Conservation (phyloP, 2,797 vertebrate genomes). For the Podargus strigoides region DNA sequence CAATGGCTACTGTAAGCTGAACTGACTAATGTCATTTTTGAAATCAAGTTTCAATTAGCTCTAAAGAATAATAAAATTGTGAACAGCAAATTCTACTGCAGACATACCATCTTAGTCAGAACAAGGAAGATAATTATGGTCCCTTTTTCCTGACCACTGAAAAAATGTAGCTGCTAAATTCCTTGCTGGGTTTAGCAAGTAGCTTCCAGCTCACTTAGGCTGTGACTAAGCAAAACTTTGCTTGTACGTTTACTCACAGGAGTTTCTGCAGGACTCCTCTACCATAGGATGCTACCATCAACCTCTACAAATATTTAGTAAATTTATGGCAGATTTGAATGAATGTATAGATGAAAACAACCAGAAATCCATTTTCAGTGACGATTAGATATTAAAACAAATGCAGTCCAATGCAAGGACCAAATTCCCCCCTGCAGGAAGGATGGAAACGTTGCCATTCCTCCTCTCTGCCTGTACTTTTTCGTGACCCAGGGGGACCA, state of each 20-base stretch:
- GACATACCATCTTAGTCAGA: not conserved
- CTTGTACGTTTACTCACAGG: not conserved
- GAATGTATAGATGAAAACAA: not conserved
- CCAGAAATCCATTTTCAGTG: not conserved
- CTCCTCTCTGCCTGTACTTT: not conserved
- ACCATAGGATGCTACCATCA: not conserved
- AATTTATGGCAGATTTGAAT: not conserved
- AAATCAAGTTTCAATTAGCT: slow-evolving; percentile 18
- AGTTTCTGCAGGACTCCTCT: not conserved
- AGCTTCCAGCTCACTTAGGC: not conserved
- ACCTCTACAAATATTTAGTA: not conserved
- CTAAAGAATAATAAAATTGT: not conserved
- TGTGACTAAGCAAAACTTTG: not conserved
- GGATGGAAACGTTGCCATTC: not conserved
- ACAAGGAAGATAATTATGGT: not conserved
- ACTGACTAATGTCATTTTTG: not conserved
- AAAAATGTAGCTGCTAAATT: not conserved
- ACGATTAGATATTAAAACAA: not conserved
- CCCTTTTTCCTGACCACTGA: not conserved
- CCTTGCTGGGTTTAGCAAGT: not conserved
- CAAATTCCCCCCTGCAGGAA: not conserved
- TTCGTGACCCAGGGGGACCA: not conserved
- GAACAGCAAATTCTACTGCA: not conserved
- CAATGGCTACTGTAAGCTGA: not conserved
- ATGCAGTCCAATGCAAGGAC: not conserved